Evolutionary conservation across 2,797 vertebrate species (phyloP), one percentile per base, ranked within the genome.

Genomic region (Halcyon chelicuti): DNA sequence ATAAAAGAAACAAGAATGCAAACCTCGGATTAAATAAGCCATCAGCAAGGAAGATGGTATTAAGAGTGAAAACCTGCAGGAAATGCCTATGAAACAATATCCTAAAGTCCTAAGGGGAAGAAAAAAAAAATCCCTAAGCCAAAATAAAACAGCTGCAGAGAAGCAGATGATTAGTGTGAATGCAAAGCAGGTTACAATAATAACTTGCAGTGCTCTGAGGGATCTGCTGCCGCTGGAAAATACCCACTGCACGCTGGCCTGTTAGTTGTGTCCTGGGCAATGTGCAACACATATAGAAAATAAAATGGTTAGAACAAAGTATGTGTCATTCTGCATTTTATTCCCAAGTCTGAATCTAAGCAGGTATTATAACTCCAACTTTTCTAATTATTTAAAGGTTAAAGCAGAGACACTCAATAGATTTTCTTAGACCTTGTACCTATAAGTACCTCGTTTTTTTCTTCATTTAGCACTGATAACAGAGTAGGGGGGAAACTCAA

Each of bases 111-210:
- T 82, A 86, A 60, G 20, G 35, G 46, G 19, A 13, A 19, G 23
- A 4, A 78, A 62, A 83, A 42, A 84, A 35, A 42, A 84, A 35
- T 22, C 65, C 20, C 23, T 49, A 52, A 81, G 37, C 25, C 81
- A 73, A 91, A 95, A 93, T 16, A 94, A 82, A 93, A 63, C 70
- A 89, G 28, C 58, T 86, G 51, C 49, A 76, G 5, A 76, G 57
- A 85, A 94, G 42, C 20, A 87, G 20, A 76, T 13, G 28, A 94
- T 72, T 61, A 83, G 35, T 12, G 4, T 0, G 3, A 77, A 73
- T 13, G 46, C 21, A 77, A 61, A 78, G 42, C 66, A 96, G 31
- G 75, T 63, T 80, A 83, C 52, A 61, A 42, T 28, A 84, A 81
- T 33, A 94, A 85, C 52, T 20, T 58, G 22, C 39, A 93, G 39